Evolutionary conservation across 2,888 invertebrate species (phyloP), one percentile per base, ranked within the genome.

Genomic region (Agelastica alni): DNA sequence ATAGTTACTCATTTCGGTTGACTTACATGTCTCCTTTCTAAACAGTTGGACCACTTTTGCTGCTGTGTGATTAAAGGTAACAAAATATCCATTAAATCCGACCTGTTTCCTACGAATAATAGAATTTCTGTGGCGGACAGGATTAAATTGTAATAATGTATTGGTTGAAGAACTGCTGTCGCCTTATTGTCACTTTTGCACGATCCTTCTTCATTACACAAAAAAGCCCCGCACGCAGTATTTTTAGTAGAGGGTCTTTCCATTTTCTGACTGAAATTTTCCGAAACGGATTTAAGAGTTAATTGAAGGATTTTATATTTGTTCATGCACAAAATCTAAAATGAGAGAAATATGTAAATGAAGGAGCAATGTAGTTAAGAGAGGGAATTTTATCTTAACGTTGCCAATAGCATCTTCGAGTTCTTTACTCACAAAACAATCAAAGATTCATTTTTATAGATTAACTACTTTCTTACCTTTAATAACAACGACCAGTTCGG

Each of bases 401-500:
- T n/a, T n/a, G n/a, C n/a, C n/a, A n/a, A n/a, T n/a, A n/a, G n/a
- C n/a, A n/a, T n/a, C n/a, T n/a, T n/a, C n/a, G n/a, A n/a, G n/a
- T n/a, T n/a, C n/a, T n/a, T n/a, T n/a, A n/a, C n/a, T n/a, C n/a
- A n/a, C n/a, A n/a, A n/a, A n/a, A n/a, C n/a, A n/a, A n/a, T n/a
- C n/a, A n/a, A n/a, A n/a, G n/a, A n/a, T n/a, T n/a, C n/a, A n/a
- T n/a, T n/a, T n/a, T n/a, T n/a, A n/a, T n/a, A n/a, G n/a, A n/a
- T n/a, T n/a, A n/a, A n/a, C n/a, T n/a, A n/a, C n/a, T n/a, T 7
- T 12, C 22, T 37, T 64, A 89, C 90, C 81, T 89, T 90, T 0
- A 91, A 78, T 14, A 91, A 73, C 58, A 86, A 81, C 0, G 86
- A 78, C 91, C 91, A 91, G 45, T 86, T 86, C 0, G 90, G 87